These are phyloP conservation scores for Alentia gelatinosa DNA, from an alignment of 2,888 invertebrate species.

Conservation along the genomic window DNA sequence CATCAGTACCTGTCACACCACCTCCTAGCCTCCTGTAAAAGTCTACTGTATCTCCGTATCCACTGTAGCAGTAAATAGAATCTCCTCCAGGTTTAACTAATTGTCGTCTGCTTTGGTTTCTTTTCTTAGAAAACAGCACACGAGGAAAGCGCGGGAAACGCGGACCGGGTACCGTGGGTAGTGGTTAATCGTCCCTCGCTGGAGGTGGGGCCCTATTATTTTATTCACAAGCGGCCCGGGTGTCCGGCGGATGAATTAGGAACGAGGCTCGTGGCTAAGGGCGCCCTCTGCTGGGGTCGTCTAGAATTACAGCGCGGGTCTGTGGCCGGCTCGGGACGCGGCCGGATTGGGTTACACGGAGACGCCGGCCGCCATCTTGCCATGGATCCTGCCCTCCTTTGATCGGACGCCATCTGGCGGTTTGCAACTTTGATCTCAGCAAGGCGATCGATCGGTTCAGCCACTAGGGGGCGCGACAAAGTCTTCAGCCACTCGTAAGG, in stretches of 20 bases:
- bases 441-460: background rate
- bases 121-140: background rate
- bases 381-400: background rate
- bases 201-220: background rate
- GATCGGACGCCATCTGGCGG: constrained; percentile 11
- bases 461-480: background rate
- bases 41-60: too few species aligned
- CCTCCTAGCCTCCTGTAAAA: too few species aligned
- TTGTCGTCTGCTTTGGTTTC: background rate
- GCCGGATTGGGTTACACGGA: background rate
- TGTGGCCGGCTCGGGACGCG: background rate
- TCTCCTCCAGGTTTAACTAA: too few species aligned
- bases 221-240: background rate
- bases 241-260: background rate
- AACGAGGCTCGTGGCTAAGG: constrained; percentile 16
- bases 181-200: background rate
- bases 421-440: background rate
- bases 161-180: background rate
- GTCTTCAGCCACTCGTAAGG: too few species aligned
- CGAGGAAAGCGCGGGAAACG: background rate
- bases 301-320: background rate
- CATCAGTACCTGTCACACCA: too few species aligned
- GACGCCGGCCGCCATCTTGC: background rate
- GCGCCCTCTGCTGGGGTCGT: background rate
- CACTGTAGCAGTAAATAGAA: too few species aligned